Conservation (phyloP, 2,797 vertebrate species). For the Silurus aristotelis region DNA sequence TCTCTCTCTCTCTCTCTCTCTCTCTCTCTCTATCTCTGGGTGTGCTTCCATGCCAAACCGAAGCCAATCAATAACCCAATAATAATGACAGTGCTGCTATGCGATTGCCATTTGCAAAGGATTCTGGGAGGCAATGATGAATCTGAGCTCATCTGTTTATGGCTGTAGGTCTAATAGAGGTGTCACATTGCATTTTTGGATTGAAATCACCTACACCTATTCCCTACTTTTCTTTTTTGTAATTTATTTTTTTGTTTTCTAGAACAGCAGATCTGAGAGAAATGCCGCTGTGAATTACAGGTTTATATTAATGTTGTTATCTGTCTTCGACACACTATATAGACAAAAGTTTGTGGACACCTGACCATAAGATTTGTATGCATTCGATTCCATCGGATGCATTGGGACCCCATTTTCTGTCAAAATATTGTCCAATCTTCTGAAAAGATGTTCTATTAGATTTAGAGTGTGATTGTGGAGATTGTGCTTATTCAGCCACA, state of each 20-base stretch:
- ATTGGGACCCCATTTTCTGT: too few relatives aligned
- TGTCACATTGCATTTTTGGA: background rate
- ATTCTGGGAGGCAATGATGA: background rate
- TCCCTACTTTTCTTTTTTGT: background rate
- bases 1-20: background rate
- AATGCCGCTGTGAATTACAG: too few relatives aligned
- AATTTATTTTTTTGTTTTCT: background rate
- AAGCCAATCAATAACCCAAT: slow-evolving; percentile 28
- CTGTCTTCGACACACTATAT: too few relatives aligned
- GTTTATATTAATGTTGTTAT: too few relatives aligned
- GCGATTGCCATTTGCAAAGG: slow-evolving; percentile 13
- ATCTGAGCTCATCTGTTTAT: slow-evolving; percentile 14
- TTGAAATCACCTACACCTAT: background rate
- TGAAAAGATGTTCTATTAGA: too few relatives aligned
- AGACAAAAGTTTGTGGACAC: too few relatives aligned
- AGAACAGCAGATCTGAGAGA: too few relatives aligned
- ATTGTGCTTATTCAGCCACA: too few relatives aligned
- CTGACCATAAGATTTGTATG: too few relatives aligned
- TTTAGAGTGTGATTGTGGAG: too few relatives aligned
- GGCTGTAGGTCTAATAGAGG: slow-evolving; percentile 7
- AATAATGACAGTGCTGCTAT: slow-evolving; percentile 2
- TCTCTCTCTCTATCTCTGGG: background rate
- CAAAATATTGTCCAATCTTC: too few relatives aligned
- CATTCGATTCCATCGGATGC: too few relatives aligned
- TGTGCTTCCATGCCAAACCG: background rate